phyloP scores from a whole-genome alignment of 2,113 vertebrate species.

The Oreochromis aureus region DNA sequence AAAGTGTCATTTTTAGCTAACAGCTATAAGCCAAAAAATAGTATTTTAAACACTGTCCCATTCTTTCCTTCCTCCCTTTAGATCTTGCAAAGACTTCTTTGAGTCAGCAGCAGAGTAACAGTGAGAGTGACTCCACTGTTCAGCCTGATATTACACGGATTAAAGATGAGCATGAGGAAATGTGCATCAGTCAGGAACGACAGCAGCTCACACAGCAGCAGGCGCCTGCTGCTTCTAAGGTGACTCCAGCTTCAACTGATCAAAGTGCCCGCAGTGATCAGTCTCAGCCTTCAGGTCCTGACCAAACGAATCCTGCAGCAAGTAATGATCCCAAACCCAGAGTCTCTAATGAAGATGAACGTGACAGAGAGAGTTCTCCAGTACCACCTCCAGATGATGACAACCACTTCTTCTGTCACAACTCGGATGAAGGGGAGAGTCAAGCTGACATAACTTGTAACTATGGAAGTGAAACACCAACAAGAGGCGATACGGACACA shows the following conservation, averaged over 20 bases:
- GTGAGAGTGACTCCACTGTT: neutral
- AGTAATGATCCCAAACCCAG: neutral
- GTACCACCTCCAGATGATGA: neutral
- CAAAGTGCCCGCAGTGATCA: neutral
- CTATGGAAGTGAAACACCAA: neutral
- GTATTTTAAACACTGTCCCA: neutral
- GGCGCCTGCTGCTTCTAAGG: neutral
- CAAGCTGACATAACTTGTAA: neutral
- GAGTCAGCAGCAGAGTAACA: neutral
- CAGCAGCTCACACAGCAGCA: neutral
- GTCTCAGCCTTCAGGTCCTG: neutral
- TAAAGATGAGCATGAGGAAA: slow-evolving; percentile 44
- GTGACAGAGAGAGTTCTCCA: neutral
- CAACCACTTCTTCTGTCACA: neutral
- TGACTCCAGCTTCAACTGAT: neutral
- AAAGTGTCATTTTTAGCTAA: neutral
- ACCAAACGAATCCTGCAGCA: neutral
- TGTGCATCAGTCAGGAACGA: neutral
- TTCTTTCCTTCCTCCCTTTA: neutral
- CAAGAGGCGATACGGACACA: neutral
- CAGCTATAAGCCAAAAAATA: neutral
- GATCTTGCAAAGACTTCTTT: neutral
- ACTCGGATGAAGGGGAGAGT: neutral
- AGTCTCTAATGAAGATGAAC: neutral
- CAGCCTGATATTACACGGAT: neutral